Percentiles rank a stretch among this genome's conserved stretches.
phyloP scores from a whole-genome alignment of 2,888 invertebrate genomes.

The Aricia artaxerxes region DNA sequence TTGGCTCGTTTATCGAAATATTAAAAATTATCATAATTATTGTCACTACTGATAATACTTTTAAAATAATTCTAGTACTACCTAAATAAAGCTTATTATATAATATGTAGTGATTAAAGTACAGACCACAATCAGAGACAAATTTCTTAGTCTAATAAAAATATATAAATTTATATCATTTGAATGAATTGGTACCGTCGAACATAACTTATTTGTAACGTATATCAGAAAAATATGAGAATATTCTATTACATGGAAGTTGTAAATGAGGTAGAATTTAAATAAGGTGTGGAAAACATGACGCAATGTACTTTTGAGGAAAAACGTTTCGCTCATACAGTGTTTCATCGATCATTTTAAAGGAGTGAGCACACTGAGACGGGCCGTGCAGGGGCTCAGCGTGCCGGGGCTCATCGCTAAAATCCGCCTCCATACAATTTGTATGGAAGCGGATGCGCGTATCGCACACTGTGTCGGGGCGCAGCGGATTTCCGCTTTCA shows the following conservation, averaged over 20 bases:
- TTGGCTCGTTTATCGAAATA: not conserved
- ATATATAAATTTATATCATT: not conserved
- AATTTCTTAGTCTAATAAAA: not conserved
- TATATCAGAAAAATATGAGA: not conserved
- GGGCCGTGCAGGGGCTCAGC: no score
- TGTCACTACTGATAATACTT: slow-evolving; percentile 30
- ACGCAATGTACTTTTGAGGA: not conserved
- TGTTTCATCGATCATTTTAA: not conserved
- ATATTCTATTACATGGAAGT: slow-evolving; percentile 3
- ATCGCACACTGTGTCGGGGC: no score
- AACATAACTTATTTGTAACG: not conserved
- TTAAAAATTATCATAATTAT: slow-evolving; percentile 27
- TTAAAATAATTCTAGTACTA: slow-evolving; percentile 19
- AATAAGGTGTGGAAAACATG: not conserved
- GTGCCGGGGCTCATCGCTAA: no score
- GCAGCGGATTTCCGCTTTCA: no score
- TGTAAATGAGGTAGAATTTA: slow-evolving; percentile 12
- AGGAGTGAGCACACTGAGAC: no score
- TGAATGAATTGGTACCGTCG: not conserved
- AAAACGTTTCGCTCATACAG: not conserved
- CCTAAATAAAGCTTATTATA: not conserved
- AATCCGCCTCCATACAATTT: no score
- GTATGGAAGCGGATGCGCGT: no score
- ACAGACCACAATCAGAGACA: not conserved
- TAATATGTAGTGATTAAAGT: not conserved